Evolutionary conservation across 2,888 invertebrate genomes (phyloP).

Genomic region (Drosophila falleni): DNA sequence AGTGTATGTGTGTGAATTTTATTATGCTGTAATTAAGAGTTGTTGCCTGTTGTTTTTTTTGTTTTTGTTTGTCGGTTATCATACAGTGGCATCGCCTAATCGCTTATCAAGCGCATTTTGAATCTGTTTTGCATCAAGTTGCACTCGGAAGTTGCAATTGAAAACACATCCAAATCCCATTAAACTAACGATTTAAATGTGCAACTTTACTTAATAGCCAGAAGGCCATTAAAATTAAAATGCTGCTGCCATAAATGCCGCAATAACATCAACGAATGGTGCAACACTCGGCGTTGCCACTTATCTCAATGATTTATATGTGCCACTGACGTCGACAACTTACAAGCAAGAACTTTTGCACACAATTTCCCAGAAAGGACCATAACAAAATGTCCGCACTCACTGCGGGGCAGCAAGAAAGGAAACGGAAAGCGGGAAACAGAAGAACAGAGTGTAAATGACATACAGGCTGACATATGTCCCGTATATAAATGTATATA

Average conservation of each 20-base stretch:
- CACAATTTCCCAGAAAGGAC: slow-evolving; percentile 52
- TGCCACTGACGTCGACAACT: slow-evolving; percentile 44
- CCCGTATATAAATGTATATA: slow-evolving; percentile 3
- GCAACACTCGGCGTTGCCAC: slow-evolving; percentile 44
- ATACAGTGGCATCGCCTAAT: slow-evolving; percentile 73
- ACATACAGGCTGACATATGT: slow-evolving; percentile 62
- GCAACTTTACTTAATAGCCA: slow-evolving; percentile 23
- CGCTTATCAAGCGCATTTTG: slow-evolving; percentile 42
- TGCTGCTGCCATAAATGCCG: slow-evolving; percentile 40
- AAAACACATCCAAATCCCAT: slow-evolving; percentile 31
- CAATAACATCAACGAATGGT: slow-evolving; percentile 1
- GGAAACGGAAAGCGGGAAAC: background rate
- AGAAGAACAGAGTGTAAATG: slow-evolving; percentile 24
- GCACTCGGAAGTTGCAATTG: slow-evolving; percentile 43
- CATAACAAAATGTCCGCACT: slow-evolving; percentile 57
- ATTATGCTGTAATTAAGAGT: slow-evolving; percentile 75
- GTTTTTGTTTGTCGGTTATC: slow-evolving; percentile 58
- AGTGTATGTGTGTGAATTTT: slow-evolving; percentile 40
- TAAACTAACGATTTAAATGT: slow-evolving; percentile 33
- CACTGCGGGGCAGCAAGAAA: slow-evolving; percentile 3
- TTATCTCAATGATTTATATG: slow-evolving; percentile 65
- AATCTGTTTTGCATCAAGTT: slow-evolving; percentile 35
- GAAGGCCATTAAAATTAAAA: slow-evolving; percentile 19
- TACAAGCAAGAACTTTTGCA: slow-evolving; percentile 21
- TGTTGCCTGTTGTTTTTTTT: background rate